Evolutionary conservation across 53 echinoderm and acorn worm species (phyloP), one percentile per base, ranked within the genome.

Genomic region (Henricia sp.): DNA sequence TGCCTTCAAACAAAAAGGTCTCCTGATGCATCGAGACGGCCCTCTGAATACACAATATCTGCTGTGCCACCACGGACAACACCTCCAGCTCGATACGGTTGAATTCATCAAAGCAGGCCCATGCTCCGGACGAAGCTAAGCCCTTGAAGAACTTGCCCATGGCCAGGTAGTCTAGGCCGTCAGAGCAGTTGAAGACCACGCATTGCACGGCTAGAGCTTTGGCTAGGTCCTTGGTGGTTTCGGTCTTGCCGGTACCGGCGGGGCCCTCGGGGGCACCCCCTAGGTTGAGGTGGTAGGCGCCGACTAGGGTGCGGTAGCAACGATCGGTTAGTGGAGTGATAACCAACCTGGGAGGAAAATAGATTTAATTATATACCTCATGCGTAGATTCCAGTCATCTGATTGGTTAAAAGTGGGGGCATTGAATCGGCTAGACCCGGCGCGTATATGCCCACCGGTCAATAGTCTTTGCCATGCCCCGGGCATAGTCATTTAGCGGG

Each of bases 141-240:
- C 99, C 99, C 74, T 99, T 99, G 89, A 99, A 99, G 89, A 99
- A 99, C 89, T 99, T 99, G 35, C 94, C 90, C 99, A 99, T 99
- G 74, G 99, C 99, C 26, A 99, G 90, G 88, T 92, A 99, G 88
- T 99, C 99, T 67, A 99, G 94, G 67, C 99, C 99, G 72, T 99
- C 99, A 0, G 99, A 99, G 82, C 99, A 99, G 82, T 99, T 99
- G 92, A 99, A 99, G 38, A 99, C 99, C 43, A 99, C 99, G 75
- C 99, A 99, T 91, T 99, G 99, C 53, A 99, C 94, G 37, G 99
- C 99, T 29, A 99, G 86, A 4, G 99, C 99, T 57, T 99, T 99
- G 85, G 99, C 99, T 60, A 99, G 86, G 90, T 99, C 99, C 72
- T 99, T 99, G 76, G 99, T 99, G 77, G 99, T 99, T 59, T 99